Conservation (phyloP, 2,797 vertebrate genomes). For the Gouania willdenowi region DNA sequence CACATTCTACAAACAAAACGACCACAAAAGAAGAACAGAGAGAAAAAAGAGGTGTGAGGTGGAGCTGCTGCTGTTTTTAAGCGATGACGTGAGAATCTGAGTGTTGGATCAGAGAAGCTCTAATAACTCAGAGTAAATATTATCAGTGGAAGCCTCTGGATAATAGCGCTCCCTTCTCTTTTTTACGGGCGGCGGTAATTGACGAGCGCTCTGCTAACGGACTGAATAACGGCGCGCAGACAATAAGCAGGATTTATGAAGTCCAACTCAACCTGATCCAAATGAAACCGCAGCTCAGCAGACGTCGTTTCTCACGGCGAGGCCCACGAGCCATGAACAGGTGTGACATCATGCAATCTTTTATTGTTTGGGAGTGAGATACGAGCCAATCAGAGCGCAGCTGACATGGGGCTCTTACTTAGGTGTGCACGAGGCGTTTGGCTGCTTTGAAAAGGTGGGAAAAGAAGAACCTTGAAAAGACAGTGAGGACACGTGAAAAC, state of each 20-base stretch:
- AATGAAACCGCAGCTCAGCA: constrained; percentile 2
- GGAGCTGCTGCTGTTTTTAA: too few species aligned
- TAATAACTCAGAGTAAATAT: background rate
- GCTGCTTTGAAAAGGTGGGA: too few species aligned
- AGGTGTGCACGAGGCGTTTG: background rate
- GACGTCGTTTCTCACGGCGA: constrained; percentile 10
- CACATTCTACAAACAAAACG: too few species aligned
- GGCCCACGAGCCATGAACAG: constrained; percentile 11
- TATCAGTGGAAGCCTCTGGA: background rate
- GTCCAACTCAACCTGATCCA: constrained; percentile 31
- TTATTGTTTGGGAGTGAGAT: constrained; percentile 3
- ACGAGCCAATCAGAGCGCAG: constrained; percentile 4
- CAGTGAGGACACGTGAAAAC: constrained; percentile 67
- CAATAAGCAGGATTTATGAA: constrained; percentile 25
- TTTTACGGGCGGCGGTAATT: background rate
- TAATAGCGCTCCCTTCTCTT: background rate
- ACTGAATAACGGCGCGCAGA: background rate
- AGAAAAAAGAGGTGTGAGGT: constrained; percentile 61
- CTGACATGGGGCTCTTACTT: background rate
- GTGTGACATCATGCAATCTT: constrained; percentile 38
- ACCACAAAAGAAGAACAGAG: too few species aligned
- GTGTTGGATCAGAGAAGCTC: too few species aligned
- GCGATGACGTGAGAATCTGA: too few species aligned
- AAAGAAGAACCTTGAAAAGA: constrained; percentile 62
- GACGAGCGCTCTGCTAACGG: background rate